These are phyloP conservation scores for Ichneumon xanthorius DNA, from an alignment of 2,888 invertebrate species.

Conservation along the genomic window DNA sequence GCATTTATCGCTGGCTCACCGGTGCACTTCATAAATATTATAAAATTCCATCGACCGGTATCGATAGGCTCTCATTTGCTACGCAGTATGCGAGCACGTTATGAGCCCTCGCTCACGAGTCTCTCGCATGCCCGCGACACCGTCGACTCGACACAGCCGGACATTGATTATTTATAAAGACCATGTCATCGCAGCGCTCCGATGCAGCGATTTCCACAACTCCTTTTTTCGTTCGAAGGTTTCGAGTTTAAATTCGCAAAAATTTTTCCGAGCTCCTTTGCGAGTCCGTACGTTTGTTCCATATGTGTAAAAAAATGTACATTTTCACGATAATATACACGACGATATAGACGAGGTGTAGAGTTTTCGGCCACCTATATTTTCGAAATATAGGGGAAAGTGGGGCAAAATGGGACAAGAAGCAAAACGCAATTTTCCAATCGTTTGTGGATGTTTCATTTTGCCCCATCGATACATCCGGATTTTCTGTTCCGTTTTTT, in stretches of 20 bases:
- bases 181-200: neutral
- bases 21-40: slow-evolving; percentile 48
- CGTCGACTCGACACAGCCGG: neutral
- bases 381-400: too few relatives aligned
- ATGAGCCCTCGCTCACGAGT: neutral
- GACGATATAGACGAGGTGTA: too few relatives aligned
- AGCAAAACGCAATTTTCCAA: too few relatives aligned
- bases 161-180: slow-evolving; percentile 26
- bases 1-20: neutral
- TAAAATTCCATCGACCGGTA: slow-evolving; percentile 30
- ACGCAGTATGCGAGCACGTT: slow-evolving; percentile 1
- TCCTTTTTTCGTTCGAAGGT: neutral
- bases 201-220: neutral
- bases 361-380: too few relatives aligned
- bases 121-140: neutral
- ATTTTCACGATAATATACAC: too few relatives aligned
- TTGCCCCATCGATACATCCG: too few relatives aligned
- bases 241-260: neutral
- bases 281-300: too few relatives aligned
- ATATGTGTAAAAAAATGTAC: too few relatives aligned
- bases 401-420: too few relatives aligned
- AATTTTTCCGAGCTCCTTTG: too few relatives aligned
- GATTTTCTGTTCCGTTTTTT: too few relatives aligned
- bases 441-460: too few relatives aligned
- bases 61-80: slow-evolving; percentile 1